These are phyloP conservation scores for Pardosa pseudoannulata DNA, from an alignment of 2,888 invertebrate genomes.

Conservation along the genomic window DNA sequence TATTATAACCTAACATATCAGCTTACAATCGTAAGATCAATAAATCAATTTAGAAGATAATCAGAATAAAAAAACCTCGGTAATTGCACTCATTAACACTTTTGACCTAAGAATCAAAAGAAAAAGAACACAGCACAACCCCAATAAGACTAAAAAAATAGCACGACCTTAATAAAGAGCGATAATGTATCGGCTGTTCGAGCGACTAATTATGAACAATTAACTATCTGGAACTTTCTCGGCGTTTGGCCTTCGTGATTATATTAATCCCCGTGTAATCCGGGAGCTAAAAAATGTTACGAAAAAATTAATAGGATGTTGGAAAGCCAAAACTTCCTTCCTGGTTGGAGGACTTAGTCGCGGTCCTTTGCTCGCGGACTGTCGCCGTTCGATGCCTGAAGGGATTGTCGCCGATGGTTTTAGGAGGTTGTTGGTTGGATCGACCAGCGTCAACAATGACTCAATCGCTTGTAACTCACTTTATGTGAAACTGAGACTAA, in stretches of 20 bases:
- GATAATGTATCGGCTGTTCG: not conserved
- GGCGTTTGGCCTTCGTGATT: not conserved
- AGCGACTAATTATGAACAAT: not conserved
- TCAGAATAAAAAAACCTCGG: no score
- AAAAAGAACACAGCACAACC: not conserved
- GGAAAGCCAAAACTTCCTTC: conserved; percentile 1
- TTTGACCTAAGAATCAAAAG: not conserved
- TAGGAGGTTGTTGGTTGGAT: not conserved
- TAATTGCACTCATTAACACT: not conserved
- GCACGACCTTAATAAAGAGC: not conserved
- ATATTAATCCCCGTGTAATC: not conserved
- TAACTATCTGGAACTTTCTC: not conserved
- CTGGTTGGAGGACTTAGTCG: not conserved
- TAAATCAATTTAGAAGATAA: no score
- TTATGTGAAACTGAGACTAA: no score
- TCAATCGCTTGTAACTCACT: no score
- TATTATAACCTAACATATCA: no score
- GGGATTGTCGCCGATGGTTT: not conserved
- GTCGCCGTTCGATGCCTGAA: not conserved
- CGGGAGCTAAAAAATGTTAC: not conserved
- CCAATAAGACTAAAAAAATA: not conserved
- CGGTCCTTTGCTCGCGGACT: not conserved
- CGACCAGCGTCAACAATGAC: no score
- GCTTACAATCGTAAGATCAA: no score
- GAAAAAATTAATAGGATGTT: conserved; percentile 1